phyloP scores from a whole-genome alignment of 2,113 vertebrate genomes.

The Cricetomys ansorgei region DNA sequence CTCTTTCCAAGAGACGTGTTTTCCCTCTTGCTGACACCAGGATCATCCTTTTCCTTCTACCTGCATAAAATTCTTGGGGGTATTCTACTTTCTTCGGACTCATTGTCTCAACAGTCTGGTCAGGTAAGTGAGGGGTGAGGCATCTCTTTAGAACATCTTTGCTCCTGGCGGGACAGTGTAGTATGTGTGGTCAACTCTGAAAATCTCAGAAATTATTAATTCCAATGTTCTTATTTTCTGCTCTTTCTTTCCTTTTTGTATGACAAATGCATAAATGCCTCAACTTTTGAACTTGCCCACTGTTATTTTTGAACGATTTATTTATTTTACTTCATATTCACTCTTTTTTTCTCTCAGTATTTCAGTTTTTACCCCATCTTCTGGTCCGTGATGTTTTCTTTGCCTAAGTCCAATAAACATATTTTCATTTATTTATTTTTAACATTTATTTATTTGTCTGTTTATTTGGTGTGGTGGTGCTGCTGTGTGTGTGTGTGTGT shows the following conservation, averaged over 20 bases:
- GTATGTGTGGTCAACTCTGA: not conserved
- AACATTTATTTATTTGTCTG: not conserved
- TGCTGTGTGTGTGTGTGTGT: not conserved
- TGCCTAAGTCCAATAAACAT: not conserved
- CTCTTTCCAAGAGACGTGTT: not conserved
- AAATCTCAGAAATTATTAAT: not conserved
- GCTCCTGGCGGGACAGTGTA: not conserved
- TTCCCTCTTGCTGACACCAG: not conserved
- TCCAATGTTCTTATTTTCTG: not conserved
- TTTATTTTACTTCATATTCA: not conserved
- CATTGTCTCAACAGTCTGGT: not conserved
- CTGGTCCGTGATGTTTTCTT: not conserved
- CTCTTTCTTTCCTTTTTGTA: not conserved
- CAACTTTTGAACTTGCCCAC: not conserved
- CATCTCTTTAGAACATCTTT: not conserved
- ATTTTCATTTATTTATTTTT: not conserved
- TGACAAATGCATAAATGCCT: not conserved
- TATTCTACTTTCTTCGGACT: not conserved
- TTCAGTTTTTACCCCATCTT: not conserved
- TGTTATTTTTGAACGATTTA: not conserved
- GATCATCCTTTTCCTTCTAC: not conserved
- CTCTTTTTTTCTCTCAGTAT: not conserved
- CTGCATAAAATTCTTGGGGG: too few species aligned
- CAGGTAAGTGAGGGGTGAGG: not conserved
- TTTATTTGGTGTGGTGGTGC: not conserved